Base-by-base conservation (phyloP, 2,113 vertebrate species). In the Podocnemis expansa region DNA sequence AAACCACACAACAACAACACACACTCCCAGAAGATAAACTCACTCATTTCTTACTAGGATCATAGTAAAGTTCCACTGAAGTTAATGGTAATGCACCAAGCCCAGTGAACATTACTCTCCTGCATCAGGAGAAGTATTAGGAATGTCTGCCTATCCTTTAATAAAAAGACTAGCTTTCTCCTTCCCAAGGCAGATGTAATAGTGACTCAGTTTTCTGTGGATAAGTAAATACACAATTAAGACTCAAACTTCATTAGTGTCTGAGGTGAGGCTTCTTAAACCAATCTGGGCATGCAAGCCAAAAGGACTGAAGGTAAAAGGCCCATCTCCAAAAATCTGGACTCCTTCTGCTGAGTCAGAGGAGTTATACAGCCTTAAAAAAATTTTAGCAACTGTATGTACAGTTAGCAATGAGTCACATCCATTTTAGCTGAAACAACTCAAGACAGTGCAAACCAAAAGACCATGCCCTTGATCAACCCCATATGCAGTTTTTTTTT, bases 321-420 rank as follows among this genome's bases (percentile, higher is more conserved):
- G 52, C 79, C 52, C 38, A 56, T 52, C 51, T 54, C 21, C 47
- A 60, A 76, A 56, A 75, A 10, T 29, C 78, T 34, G 6, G 3
- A 2, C 3, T 8, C 24, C 22, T 3, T 10, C 4, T n/a, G 1
- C n/a, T 54, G 49, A 31, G 86, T 52, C 0, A 49, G 4, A 0
- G 4, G 13, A 52, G 7, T 16, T 24, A 43, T 91, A 51, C 34
- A 8, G 24, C 5, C 41, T 43, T 22, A 17, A 8, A 38, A 25
- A 75, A 43, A 75, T 75, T 43, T 43, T 75, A 22, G 38, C 43
- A 41, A 25, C 10, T 43, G 19, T 73, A 22, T 12, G 2, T 3
- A 27, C 1, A 43, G 13, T 22, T n/a, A 9, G 45, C 25, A n/a
- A n/a, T n/a, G 19, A 51, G 8, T 51, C 58, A 8, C 45, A 38